Evolutionary conservation across 2,113 vertebrate species (phyloP).

Genomic region (Meleagris gallopavo): DNA sequence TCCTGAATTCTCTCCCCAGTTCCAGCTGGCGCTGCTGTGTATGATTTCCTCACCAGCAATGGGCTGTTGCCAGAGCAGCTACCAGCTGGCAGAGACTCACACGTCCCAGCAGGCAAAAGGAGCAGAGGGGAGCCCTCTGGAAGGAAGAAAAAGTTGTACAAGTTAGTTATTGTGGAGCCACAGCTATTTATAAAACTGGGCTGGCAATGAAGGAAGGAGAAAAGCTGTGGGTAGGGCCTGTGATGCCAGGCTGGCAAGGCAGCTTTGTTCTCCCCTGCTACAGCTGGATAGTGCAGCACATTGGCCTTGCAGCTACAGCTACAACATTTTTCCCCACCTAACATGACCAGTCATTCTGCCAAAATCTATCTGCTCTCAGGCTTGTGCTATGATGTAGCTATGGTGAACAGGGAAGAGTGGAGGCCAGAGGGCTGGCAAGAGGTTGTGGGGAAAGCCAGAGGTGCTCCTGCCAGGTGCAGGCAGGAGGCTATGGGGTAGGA

Average conservation of each 20-base stretch:
- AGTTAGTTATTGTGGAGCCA: not conserved
- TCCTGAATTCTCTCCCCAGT: not conserved
- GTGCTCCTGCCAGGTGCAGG: not conserved
- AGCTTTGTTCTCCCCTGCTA: not conserved
- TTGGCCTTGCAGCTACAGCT: not conserved
- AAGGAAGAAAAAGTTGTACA: constrained; percentile 9
- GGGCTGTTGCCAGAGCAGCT: not conserved
- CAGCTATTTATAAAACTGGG: not conserved
- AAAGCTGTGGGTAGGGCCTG: not conserved
- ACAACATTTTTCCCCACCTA: no score
- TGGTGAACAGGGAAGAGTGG: not conserved
- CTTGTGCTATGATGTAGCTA: not conserved
- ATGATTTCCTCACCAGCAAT: not conserved
- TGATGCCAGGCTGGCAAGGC: not conserved
- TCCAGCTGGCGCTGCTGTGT: not conserved
- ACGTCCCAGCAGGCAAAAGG: not conserved
- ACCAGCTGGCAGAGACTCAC: not conserved
- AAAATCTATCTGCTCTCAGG: not conserved
- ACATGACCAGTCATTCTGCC: not conserved
- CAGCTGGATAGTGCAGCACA: not conserved
- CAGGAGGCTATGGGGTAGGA: not conserved
- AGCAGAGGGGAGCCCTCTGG: not conserved
- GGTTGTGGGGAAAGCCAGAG: not conserved
- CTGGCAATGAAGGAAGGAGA: not conserved
- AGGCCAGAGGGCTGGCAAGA: not conserved